These are phyloP conservation scores for Botia kubotai DNA, from an alignment of 2,797 vertebrate genomes.

Conservation along the genomic window DNA sequence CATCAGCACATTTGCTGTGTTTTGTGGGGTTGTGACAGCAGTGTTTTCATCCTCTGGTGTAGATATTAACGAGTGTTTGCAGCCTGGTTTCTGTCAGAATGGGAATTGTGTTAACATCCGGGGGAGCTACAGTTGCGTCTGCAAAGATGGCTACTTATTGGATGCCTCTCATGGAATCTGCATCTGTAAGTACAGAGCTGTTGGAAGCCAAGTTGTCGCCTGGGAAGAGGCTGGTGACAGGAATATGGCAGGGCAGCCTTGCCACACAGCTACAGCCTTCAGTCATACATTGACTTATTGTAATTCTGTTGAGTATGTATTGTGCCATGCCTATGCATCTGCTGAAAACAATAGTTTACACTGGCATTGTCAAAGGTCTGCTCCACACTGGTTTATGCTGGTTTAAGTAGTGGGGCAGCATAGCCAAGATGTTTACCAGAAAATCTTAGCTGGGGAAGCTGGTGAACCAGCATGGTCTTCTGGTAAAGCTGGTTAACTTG, in stretches of 20 bases:
- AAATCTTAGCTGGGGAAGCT: neutral
- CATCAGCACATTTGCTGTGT: constrained; percentile 5
- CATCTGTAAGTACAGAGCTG: constrained; percentile 87
- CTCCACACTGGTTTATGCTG: neutral
- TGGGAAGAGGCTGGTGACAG: constrained; percentile 22
- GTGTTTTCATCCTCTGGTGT: constrained; percentile 61
- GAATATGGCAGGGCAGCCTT: constrained; percentile 14
- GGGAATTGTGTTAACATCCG: constrained; percentile 92
- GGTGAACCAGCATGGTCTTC: neutral
- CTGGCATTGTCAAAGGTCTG: neutral
- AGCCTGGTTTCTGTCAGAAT: constrained; percentile 88
- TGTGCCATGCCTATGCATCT: neutral
- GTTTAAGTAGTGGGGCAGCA: neutral
- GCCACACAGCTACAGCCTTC: constrained; percentile 28
- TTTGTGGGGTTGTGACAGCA: constrained; percentile 31
- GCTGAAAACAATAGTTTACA: neutral
- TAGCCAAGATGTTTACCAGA: neutral
- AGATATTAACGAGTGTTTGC: constrained; percentile 95
- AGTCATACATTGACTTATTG: neutral
- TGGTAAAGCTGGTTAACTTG: neutral
- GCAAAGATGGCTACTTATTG: constrained; percentile 87
- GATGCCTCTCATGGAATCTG: constrained; percentile 93
- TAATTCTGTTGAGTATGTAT: neutral
- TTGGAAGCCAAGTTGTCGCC: neutral
- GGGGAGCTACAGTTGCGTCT: constrained; percentile 93